phyloP scores from a whole-genome alignment of 2,797 vertebrate genomes.

The Orientallactaga sibirica region DNA sequence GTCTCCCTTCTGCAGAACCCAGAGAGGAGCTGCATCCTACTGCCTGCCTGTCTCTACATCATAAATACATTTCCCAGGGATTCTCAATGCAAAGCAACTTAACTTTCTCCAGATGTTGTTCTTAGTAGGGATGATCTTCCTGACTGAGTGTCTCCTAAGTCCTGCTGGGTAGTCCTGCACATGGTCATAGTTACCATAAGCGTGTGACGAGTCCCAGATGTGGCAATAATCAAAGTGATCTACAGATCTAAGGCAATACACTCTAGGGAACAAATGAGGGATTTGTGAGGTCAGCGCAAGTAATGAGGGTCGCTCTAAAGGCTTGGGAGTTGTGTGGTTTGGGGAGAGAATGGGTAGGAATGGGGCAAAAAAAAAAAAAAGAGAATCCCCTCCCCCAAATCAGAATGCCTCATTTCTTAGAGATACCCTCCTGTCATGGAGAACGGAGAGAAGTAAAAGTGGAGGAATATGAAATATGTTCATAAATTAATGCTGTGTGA shows the following conservation, averaged over 20 bases:
- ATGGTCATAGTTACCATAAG: slow-evolving; percentile 85
- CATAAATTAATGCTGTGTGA: neutral
- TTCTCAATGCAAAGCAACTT: slow-evolving; percentile 82
- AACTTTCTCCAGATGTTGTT: slow-evolving; percentile 88
- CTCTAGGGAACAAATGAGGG: slow-evolving; percentile 85
- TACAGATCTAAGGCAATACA: slow-evolving; percentile 85
- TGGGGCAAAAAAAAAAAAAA: neutral
- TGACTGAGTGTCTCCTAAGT: slow-evolving; percentile 84
- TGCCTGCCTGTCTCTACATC: slow-evolving; percentile 68
- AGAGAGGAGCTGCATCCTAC: slow-evolving; percentile 33
- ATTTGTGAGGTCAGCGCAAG: slow-evolving; percentile 81
- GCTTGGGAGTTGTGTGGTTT: neutral
- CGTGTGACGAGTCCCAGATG: slow-evolving; percentile 89
- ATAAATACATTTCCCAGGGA: slow-evolving; percentile 76
- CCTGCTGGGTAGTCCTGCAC: slow-evolving; percentile 87
- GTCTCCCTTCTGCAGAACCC: slow-evolving; percentile 16
- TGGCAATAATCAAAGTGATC: slow-evolving; percentile 86
- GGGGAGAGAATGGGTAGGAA: neutral
- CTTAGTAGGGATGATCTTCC: slow-evolving; percentile 86
- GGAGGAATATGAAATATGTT: neutral
- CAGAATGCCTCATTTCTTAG: slow-evolving; percentile 62
- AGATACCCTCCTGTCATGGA: neutral
- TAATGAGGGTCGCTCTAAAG: slow-evolving; percentile 77
- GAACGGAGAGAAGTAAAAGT: neutral
- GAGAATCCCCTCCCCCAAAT: neutral